phyloP scores from a whole-genome alignment of 2,113 vertebrate genomes.

The Myocastor coypus region DNA sequence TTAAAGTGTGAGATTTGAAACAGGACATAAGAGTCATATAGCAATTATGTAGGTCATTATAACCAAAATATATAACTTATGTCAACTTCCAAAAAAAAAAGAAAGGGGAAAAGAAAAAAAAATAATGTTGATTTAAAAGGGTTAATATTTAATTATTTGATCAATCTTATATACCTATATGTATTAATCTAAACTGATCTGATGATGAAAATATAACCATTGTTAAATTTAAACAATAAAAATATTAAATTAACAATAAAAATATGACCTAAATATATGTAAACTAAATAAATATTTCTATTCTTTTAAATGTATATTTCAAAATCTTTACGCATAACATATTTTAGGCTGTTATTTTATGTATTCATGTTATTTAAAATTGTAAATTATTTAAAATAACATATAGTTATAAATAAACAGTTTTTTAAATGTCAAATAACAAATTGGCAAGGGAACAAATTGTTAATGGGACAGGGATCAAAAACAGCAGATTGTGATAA shows the following conservation, averaged over 20 bases:
- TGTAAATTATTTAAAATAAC: not conserved
- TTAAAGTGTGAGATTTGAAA: not conserved
- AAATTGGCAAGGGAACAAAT: slow-evolving; percentile 9
- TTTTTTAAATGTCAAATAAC: slow-evolving; percentile 1
- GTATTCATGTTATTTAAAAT: not conserved
- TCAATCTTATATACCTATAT: too few species aligned
- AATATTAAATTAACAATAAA: too few species aligned
- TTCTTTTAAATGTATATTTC: not conserved
- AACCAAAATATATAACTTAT: not conserved
- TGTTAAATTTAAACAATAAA: too few species aligned
- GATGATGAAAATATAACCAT: too few species aligned
- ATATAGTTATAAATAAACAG: not conserved
- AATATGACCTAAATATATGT: too few species aligned
- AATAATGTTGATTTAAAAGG: too few species aligned
- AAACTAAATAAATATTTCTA: not conserved
- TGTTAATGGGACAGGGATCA: not conserved
- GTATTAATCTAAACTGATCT: too few species aligned
- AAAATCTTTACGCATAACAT: not conserved
- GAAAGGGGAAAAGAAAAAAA: too few species aligned
- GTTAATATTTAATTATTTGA: too few species aligned
- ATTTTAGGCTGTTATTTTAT: not conserved
- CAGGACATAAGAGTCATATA: not conserved
- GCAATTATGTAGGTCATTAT: not conserved
- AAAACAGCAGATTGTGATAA: slow-evolving; percentile 7
- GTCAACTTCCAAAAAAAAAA: too few species aligned